Conservation (phyloP, 2,113 vertebrate species). For the Misgurnus anguillicaudatus region DNA sequence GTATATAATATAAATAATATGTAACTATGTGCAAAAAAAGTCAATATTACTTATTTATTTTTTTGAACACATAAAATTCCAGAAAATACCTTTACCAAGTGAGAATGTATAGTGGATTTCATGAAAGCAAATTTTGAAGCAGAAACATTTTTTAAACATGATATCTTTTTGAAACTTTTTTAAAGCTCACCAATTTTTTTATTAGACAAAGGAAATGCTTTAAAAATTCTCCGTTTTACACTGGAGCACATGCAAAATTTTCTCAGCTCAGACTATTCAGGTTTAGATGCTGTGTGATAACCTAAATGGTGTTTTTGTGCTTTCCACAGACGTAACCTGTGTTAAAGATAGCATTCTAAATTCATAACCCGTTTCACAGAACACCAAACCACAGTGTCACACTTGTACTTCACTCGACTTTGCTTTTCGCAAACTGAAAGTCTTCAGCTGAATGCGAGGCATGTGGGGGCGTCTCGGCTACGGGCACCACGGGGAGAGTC, state of each 20-base stretch:
- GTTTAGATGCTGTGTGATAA: constrained; percentile 26
- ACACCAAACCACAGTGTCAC: constrained; percentile 31
- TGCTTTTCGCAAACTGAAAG: constrained; percentile 21
- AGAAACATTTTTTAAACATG: too few relatives aligned
- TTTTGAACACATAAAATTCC: too few relatives aligned
- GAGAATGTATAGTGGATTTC: too few relatives aligned
- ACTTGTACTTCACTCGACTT: constrained; percentile 39
- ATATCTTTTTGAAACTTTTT: not conserved
- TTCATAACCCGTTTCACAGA: constrained; percentile 25
- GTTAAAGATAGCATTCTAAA: constrained; percentile 17
- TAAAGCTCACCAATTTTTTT: not conserved
- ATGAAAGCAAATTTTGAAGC: too few relatives aligned
- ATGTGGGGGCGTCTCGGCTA: constrained; percentile 32
- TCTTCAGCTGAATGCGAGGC: constrained; percentile 28
- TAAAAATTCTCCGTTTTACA: not conserved
- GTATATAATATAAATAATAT: too few relatives aligned
- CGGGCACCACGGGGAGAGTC: constrained; percentile 40
- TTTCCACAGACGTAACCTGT: constrained; percentile 13
- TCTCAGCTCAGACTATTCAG: constrained; percentile 9
- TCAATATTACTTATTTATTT: too few relatives aligned
- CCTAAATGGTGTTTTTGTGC: constrained; percentile 7
- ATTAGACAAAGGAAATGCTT: not conserved
- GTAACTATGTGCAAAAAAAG: too few relatives aligned
- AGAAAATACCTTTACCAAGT: too few relatives aligned
- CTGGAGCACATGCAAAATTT: not conserved